A percentile compares a stretch with the other conserved stretches of the same genome.
phyloP scores from a whole-genome alignment of 2,888 invertebrate species.

The Dolichopus griseipennis region DNA sequence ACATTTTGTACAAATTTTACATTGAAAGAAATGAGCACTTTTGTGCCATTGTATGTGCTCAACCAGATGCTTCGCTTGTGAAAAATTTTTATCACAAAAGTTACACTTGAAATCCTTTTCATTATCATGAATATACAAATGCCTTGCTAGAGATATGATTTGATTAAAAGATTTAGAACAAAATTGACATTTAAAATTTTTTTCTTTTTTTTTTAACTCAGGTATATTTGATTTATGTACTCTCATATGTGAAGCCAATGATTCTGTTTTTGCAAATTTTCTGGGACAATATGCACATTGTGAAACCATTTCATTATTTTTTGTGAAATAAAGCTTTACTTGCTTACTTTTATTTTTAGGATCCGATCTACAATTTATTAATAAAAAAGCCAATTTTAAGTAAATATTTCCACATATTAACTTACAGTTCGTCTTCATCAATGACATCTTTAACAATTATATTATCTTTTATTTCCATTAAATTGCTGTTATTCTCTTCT shows the following conservation, averaged over 20 bases:
- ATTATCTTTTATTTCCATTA: conserved; percentile 30
- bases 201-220: conserved; percentile 24
- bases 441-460: not conserved
- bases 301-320: conserved; percentile 22
- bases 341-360: conserved; percentile 21
- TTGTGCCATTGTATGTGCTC: conserved; percentile 49
- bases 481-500: conserved; percentile 11
- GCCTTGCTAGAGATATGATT: conserved; percentile 44
- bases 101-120: conserved; percentile 48
- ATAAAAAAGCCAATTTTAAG: conserved; percentile 20
- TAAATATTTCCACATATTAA: conserved; percentile 7
- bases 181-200: conserved; percentile 41
- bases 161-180: conserved; percentile 45
- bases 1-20: conserved; percentile 43
- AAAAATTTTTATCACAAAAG: conserved; percentile 50
- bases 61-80: conserved; percentile 50
- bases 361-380: conserved; percentile 24
- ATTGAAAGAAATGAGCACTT: conserved; percentile 44
- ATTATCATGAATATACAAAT: conserved; percentile 48
- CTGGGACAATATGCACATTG: conserved; percentile 49
- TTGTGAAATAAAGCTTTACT: conserved; percentile 29
- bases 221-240: conserved; percentile 27
- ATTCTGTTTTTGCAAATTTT: conserved; percentile 46
- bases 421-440: not conserved
- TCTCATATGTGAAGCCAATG: conserved; percentile 45